These are phyloP conservation scores for Poicephalus meyeri DNA, from an alignment of 2,113 vertebrate genomes.

Conservation along the genomic window DNA sequence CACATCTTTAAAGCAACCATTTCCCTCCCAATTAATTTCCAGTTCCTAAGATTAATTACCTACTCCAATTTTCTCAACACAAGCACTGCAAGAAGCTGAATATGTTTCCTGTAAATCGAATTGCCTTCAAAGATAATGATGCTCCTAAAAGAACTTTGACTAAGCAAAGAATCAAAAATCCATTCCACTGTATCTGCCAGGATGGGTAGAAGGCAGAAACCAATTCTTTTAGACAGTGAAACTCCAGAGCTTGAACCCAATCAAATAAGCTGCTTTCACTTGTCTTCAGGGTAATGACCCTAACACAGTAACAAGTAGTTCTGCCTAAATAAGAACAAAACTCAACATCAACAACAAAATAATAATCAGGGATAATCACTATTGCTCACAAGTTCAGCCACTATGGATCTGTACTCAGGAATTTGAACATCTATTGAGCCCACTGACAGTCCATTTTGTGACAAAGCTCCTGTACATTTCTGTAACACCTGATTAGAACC, in stretches of 20 bases:
- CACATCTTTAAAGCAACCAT: slow-evolving; percentile 30
- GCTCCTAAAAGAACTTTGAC: background rate
- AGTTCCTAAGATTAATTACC: slow-evolving; percentile 55
- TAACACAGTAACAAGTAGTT: background rate
- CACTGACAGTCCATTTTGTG: background rate
- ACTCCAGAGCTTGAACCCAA: background rate
- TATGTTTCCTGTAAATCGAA: slow-evolving; percentile 22
- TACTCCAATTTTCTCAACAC: background rate
- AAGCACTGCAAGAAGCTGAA: background rate
- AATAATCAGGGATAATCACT: background rate
- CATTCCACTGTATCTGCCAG: background rate
- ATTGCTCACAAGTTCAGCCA: background rate
- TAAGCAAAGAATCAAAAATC: background rate
- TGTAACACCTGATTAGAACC: accelerated
- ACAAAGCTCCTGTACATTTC: background rate
- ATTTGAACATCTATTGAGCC: background rate
- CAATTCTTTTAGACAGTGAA: background rate
- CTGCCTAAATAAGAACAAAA: background rate
- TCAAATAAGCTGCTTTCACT: background rate
- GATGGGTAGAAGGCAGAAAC: background rate
- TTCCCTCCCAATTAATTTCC: slow-evolving; percentile 58
- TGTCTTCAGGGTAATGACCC: background rate
- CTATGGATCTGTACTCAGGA: background rate
- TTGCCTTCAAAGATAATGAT: background rate
- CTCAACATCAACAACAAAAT: background rate